A percentile compares a stretch with the other conserved stretches of the same genome.
phyloP scores from a whole-genome alignment of 2,888 invertebrate genomes.

The Pandemis heparana region DNA sequence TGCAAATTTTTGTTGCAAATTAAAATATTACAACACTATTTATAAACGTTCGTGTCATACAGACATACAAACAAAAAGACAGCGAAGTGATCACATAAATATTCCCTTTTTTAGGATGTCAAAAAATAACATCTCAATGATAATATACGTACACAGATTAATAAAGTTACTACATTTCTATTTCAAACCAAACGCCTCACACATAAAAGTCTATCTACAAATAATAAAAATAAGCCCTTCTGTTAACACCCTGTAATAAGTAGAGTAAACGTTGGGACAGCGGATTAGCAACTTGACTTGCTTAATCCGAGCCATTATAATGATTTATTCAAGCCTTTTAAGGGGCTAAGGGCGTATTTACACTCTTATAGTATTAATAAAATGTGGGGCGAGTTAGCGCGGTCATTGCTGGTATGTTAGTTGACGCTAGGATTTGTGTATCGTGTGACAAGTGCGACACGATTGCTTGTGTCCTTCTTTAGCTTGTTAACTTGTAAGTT shows the following conservation, averaged over 20 bases:
- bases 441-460: neutral
- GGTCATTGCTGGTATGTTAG: neutral
- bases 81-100: too few species aligned
- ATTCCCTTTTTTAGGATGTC: too few species aligned
- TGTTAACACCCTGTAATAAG: neutral
- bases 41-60: too few species aligned
- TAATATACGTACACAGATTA: too few species aligned
- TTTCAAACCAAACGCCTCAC: neutral
- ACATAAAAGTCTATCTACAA: neutral
- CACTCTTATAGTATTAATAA: conserved; percentile 6
- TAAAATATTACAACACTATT: too few species aligned
- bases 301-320: conserved; percentile 1
- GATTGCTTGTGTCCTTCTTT: neutral
- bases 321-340: conserved; percentile 17
- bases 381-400: neutral
- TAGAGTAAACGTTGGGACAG: conserved; percentile 5
- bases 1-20: too few species aligned
- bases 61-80: too few species aligned
- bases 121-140: too few species aligned
- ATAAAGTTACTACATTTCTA: neutral
- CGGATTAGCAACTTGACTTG: conserved; percentile 22
- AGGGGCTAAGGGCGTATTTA: conserved; percentile 1
- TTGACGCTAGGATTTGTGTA: neutral
- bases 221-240: neutral
- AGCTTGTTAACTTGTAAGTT: too few species aligned